These are phyloP conservation scores for Macaca mulatta DNA, from an alignment of 2,113 vertebrate genomes.

Conservation along the genomic window DNA sequence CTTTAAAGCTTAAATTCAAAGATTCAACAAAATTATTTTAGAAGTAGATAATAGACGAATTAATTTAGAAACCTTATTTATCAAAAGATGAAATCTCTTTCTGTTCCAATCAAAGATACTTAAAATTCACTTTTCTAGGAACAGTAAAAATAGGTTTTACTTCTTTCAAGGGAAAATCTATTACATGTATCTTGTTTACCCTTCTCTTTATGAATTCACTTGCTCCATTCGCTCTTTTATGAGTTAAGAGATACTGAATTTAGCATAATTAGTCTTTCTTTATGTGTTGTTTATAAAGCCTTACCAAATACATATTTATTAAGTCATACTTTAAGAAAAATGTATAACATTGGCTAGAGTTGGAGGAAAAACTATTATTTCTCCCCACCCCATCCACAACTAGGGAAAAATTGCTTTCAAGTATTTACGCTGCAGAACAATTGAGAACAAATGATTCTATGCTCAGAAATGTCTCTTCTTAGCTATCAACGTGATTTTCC, in stretches of 20 bases:
- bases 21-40: neutral
- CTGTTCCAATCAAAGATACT: neutral
- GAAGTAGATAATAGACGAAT: neutral
- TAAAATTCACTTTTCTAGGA: neutral
- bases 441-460: neutral
- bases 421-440: neutral
- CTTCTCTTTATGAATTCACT: neutral
- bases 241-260: conserved; percentile 43
- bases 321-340: conserved; percentile 64
- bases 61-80: neutral
- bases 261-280: conserved; percentile 28
- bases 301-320: conserved; percentile 77
- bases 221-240: neutral
- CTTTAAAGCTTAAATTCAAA: neutral
- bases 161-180: neutral
- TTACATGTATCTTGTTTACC: neutral
- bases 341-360: conserved; percentile 49
- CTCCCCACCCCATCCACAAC: too few species aligned
- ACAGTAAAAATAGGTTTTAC: neutral
- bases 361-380: conserved; percentile 47
- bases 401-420: neutral
- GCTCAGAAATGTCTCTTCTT: neutral
- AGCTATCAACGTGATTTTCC: neutral
- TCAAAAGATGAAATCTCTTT: neutral
- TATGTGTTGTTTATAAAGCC: neutral